These are phyloP conservation scores for Cinclus mexicanus DNA, from an alignment of 2,113 vertebrate species.

Conservation along the genomic window DNA sequence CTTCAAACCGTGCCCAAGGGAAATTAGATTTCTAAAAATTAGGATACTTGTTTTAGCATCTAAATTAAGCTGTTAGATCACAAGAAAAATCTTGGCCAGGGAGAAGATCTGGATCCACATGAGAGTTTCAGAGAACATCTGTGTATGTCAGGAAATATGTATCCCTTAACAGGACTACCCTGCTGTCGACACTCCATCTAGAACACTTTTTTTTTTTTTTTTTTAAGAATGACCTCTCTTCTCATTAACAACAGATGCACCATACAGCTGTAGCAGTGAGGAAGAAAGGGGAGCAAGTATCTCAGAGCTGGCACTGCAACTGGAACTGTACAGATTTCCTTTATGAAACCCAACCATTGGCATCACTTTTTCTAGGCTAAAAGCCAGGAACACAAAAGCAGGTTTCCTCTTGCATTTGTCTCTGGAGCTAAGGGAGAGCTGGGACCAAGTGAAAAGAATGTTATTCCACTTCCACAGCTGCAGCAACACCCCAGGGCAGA, in stretches of 20 bases:
- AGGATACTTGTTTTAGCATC: neutral
- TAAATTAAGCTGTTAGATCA: neutral
- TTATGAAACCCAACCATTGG: neutral
- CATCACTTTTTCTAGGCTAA: neutral
- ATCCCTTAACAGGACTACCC: neutral
- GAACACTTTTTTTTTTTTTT: neutral
- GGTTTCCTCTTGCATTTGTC: neutral
- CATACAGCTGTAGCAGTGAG: neutral
- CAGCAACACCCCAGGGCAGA: neutral
- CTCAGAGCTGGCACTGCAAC: neutral
- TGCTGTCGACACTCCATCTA: neutral
- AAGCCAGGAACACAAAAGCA: neutral
- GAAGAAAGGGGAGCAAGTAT: neutral
- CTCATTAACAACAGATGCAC: neutral
- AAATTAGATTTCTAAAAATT: constrained; percentile 16
- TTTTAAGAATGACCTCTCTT: neutral
- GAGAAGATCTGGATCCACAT: neutral
- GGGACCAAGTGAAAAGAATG: neutral
- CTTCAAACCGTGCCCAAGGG: neutral
- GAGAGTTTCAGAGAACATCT: neutral
- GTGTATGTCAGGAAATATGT: neutral
- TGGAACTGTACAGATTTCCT: neutral
- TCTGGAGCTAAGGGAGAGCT: neutral
- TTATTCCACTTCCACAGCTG: neutral
- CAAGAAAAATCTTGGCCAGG: neutral